Base-by-base conservation (phyloP, 1,140 invertebrate genomes). In the Plectrocnemia conspersa region DNA sequence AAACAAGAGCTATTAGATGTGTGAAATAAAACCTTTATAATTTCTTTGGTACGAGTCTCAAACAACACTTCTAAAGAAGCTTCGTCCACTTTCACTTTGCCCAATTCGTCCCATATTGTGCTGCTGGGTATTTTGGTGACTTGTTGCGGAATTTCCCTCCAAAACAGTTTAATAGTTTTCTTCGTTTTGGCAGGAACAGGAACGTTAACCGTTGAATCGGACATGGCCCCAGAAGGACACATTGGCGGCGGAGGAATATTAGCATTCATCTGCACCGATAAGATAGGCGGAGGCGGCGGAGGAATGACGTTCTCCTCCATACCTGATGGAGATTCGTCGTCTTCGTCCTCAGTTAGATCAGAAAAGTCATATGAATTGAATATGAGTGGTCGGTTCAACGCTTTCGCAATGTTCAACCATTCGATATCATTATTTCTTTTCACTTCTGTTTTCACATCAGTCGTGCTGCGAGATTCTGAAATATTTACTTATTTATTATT, bases 121-220 rank as follows among this genome's bases (percentile, higher is more conserved):
- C 76, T 75, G 55, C 82, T 67, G 56, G 82, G 81, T 3, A 84
- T 79, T 27, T 85, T 73, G 10, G 88, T 83, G 68, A 93, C 91
- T 57, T 95, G 91, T n/a, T n/a, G n/a, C 56, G 89, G 80, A 3
- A 93, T 84, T 75, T 98, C 93, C 68, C 91, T 91, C 97, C 97
- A 99, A 71, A 99, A 98, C n/a, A 99, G 75, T 76, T 97, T 97
- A 3, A 98, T 87, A n/a, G 96, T 98, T 71, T 98, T 98, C 70
- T 97, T 97, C 63, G 84, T 93, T 69, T 97, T 97, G 66, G 47
- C 32, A 5, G 15, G 11, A 2, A 22, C 2, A 7, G 47, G 35
- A 24, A 35, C n/a, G 4, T 16, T 16, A 5, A 48, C 16, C 22
- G 7, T 42, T 32, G 21, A 21, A 19, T 41, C 21, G 10, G 27